Conservation (phyloP, 2,888 invertebrate genomes). For the Oscheius onirici region DNA sequence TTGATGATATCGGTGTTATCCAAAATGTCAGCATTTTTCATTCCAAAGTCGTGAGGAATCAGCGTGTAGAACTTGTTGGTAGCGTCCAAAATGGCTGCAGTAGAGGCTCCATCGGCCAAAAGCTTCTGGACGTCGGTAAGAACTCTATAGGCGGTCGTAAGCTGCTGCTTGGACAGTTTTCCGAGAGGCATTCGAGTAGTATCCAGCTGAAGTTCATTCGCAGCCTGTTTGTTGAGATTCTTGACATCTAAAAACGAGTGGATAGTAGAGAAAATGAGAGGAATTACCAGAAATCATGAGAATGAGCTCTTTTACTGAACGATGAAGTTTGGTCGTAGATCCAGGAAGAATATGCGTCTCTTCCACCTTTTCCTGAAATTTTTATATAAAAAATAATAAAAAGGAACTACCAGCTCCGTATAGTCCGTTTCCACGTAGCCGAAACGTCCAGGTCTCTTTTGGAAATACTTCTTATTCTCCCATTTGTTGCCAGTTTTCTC, state of each 20-base stretch:
- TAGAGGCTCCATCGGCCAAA: background rate
- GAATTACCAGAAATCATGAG: slow-evolving; percentile 84
- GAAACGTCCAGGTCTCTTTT: slow-evolving; percentile 81
- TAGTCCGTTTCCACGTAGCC: slow-evolving; percentile 91
- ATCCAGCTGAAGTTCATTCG: slow-evolving; percentile 78
- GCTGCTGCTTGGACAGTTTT: slow-evolving; percentile 89
- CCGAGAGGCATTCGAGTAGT: slow-evolving; percentile 97
- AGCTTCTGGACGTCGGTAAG: slow-evolving; percentile 75
- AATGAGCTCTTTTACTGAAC: slow-evolving; percentile 85
- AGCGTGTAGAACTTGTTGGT: slow-evolving; percentile 83
- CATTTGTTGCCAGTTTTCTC: slow-evolving; percentile 89
- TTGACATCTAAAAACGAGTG: too few species aligned
- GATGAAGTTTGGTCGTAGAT: slow-evolving; percentile 79
- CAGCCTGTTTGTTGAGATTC: too few species aligned
- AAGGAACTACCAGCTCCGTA: slow-evolving; percentile 69
- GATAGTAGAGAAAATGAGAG: too few species aligned
- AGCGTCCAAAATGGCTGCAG: slow-evolving; percentile 34
- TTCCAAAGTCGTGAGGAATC: slow-evolving; percentile 93
- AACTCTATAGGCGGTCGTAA: slow-evolving; percentile 85
- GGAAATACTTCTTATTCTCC: slow-evolving; percentile 79
- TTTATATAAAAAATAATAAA: background rate
- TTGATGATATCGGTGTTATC: slow-evolving; percentile 81
- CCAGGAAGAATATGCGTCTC: slow-evolving; percentile 41
- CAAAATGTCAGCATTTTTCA: slow-evolving; percentile 83
- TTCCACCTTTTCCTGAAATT: background rate